phyloP scores from a whole-genome alignment of 2,888 invertebrate species.

The Xanthorhoe spadicearia region DNA sequence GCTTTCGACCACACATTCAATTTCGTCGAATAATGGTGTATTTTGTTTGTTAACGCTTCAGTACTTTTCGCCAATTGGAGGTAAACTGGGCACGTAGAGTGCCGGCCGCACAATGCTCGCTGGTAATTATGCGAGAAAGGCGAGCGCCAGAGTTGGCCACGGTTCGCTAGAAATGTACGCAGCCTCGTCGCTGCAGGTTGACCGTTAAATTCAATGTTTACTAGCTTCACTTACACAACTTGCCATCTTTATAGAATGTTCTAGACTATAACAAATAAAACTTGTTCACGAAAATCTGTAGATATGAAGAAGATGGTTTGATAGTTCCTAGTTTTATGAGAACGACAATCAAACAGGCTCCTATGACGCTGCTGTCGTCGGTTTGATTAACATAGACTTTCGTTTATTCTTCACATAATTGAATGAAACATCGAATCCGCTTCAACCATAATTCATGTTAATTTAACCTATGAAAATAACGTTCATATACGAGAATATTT shows the following conservation, averaged over 20 bases:
- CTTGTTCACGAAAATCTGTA: background rate
- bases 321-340: background rate
- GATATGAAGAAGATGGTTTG: background rate
- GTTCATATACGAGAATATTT: slow-evolving; percentile 20
- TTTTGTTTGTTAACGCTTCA: slow-evolving; percentile 61
- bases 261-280: background rate
- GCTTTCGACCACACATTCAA: slow-evolving; percentile 37
- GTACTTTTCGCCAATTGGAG: slow-evolving; percentile 68
- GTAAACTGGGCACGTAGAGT: slow-evolving; percentile 68
- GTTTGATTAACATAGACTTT: background rate
- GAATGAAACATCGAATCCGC: slow-evolving; percentile 10
- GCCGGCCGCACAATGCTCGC: slow-evolving; percentile 72
- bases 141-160: slow-evolving; percentile 55
- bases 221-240: slow-evolving; percentile 22
- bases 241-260: background rate
- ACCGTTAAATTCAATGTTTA: slow-evolving; percentile 37
- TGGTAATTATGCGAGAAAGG: slow-evolving; percentile 76
- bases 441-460: slow-evolving; percentile 11
- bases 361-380: too few species aligned
- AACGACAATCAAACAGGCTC: background rate
- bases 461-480: slow-evolving; percentile 22
- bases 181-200: slow-evolving; percentile 37
- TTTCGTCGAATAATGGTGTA: slow-evolving; percentile 54
- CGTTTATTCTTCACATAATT: slow-evolving; percentile 8
- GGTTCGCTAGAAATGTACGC: slow-evolving; percentile 42